Evolutionary conservation across 1,140 invertebrate genomes (phyloP).

Genomic region (Ridgeia piscesae): DNA sequence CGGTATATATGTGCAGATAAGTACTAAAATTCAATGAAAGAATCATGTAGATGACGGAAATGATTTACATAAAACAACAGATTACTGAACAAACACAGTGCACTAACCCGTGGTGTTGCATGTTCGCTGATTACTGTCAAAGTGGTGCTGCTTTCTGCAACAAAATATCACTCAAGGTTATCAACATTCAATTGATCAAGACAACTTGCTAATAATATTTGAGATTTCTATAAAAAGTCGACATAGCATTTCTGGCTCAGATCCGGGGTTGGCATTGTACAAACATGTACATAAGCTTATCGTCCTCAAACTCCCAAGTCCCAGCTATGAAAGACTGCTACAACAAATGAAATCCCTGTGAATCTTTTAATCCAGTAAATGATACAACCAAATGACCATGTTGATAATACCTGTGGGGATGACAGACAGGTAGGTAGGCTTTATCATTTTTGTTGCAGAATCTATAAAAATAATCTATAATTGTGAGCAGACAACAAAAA

Average conservation of each 20-base stretch:
- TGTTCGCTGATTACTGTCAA: slow-evolving; percentile 83
- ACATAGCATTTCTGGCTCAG: too few relatives aligned
- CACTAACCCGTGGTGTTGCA: slow-evolving; percentile 73
- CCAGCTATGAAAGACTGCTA: neutral
- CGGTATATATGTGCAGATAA: neutral
- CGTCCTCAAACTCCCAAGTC: neutral
- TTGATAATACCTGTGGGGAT: neutral
- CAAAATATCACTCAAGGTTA: slow-evolving; percentile 16
- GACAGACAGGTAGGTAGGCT: too few relatives aligned
- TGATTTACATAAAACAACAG: neutral
- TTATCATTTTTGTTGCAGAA: too few relatives aligned
- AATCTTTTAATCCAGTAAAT: neutral
- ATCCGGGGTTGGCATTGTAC: too few relatives aligned
- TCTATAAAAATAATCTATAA: too few relatives aligned
- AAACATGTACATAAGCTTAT: neutral
- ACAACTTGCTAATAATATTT: neutral
- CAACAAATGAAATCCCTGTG: neutral
- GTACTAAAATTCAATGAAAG: neutral
- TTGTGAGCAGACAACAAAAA: neutral
- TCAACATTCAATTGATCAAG: slow-evolving; percentile 13
- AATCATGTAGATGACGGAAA: neutral
- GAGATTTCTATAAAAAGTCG: neutral
- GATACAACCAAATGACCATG: neutral
- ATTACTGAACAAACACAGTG: neutral
- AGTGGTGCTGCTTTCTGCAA: slow-evolving; percentile 76